phyloP scores from a whole-genome alignment of 1,140 invertebrate species.

The Drosophila nannoptera region DNA sequence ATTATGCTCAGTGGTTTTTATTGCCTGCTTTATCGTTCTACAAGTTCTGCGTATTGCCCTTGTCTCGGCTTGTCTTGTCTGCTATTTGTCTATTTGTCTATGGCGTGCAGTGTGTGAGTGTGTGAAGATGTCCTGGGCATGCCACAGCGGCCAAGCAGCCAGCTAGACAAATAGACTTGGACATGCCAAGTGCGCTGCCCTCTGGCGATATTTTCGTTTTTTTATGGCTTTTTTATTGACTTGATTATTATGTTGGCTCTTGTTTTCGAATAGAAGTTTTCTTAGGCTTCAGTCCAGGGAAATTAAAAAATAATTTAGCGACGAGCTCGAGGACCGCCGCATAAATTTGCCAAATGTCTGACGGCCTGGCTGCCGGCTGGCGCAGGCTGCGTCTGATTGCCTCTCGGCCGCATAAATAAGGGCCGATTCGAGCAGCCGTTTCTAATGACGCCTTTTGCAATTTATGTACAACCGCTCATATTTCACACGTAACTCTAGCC shows the following conservation, averaged over 20 bases:
- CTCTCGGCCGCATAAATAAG: conserved; percentile 34
- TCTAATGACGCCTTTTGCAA: conserved; percentile 40
- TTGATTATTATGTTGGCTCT: conserved; percentile 76
- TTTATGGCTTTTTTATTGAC: conserved; percentile 77
- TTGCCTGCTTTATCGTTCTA: conserved; percentile 75
- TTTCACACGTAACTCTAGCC: conserved; percentile 41
- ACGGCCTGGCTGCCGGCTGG: conserved; percentile 19
- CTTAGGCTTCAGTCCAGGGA: conserved; percentile 45
- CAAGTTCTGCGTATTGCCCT: conserved; percentile 56
- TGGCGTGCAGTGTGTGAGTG: neutral
- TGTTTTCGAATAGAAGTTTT: conserved; percentile 67
- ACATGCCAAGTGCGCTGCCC: conserved; percentile 49
- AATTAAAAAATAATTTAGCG: conserved; percentile 77
- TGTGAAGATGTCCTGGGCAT: conserved; percentile 15
- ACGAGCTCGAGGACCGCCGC: conserved; percentile 55
- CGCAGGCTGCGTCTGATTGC: conserved; percentile 68
- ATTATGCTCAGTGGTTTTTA: conserved; percentile 77
- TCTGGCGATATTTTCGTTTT: conserved; percentile 65
- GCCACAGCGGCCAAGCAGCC: conserved; percentile 39
- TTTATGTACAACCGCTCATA: conserved; percentile 41
- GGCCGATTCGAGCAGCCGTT: conserved; percentile 20
- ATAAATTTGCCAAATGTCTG: conserved; percentile 52
- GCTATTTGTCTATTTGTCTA: conserved; percentile 74
- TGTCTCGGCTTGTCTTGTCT: conserved; percentile 60
- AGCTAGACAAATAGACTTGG: conserved; percentile 54